Base-by-base conservation (phyloP, 1,140 invertebrate species). In the Drosophila obscura region DNA sequence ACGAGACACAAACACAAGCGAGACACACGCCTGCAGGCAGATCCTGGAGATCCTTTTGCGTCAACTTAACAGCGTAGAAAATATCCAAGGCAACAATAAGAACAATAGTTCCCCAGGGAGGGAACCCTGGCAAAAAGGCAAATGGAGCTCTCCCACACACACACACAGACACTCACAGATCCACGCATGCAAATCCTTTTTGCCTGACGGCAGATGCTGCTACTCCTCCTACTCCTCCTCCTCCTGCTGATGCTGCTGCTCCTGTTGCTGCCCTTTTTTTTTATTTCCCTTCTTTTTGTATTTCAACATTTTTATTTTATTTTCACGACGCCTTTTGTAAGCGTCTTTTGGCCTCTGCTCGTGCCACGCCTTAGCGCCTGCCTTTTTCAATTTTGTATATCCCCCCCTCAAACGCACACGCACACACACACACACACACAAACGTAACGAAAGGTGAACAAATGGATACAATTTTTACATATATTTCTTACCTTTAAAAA, bases 71-170 rank as follows among this genome's bases (percentile, higher is more conserved):
- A 88, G 80, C 76, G 77, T 88, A 88, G 84, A 74, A 88, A 88
- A 88, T 88, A 88, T 88, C 83, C 84, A 83, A 83, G 84, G 83
- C 83, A 88, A 88, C 83, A 88, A 88, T 88, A 88, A 88, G 83
- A 88, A 88, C 83, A 88, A 88, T 88, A 88, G 83, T 88, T 88
- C 84, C 84, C 83, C 55, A 58, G 83, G 83, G 83, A 88, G 65
- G 58, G 19, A 19, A 19, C 66, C 56, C 80, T 73, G 77, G 81
- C 73, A 77, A 75, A 87, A 82, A 80, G 83, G 83, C 73, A 77
- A 83, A 82, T 75, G 65, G 61, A 61, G 59, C 62, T 43, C 44
- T 55, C 46, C 74, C 56, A 59, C 35, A 22, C 71, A 46, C 52
- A 45, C 19, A 28, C 59, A 35, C 26, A 49, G 41, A 61, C 51